Percentiles rank a stretch among this genome's conserved stretches.
Conservation (phyloP, 2,888 invertebrate species). For the Caenorhabditis sp. region DNA sequence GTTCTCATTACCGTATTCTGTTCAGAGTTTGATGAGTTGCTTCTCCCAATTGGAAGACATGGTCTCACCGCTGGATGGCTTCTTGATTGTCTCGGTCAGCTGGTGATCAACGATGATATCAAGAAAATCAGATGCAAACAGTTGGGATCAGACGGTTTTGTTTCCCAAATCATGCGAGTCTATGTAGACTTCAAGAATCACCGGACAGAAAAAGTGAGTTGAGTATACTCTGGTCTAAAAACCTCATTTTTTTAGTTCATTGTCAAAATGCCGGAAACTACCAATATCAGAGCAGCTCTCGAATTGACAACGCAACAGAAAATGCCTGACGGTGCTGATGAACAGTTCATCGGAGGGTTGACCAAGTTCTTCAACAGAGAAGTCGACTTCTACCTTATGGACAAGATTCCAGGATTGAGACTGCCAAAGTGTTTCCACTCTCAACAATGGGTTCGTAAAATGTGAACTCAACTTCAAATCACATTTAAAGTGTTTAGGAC, state of each 20-base stretch:
- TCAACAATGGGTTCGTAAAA: constrained; percentile 57
- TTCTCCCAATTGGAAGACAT: constrained; percentile 61
- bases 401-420: constrained; percentile 60
- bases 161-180: constrained; percentile 70
- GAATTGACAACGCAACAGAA: constrained; percentile 59
- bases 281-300: constrained; percentile 65
- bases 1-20: neutral
- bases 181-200: constrained; percentile 36
- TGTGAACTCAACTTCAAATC: neutral
- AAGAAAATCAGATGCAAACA: constrained; percentile 47
- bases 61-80: constrained; percentile 63
- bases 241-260: constrained; percentile 59
- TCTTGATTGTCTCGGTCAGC: constrained; percentile 33
- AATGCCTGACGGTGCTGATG: constrained; percentile 65
- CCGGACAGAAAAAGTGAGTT: constrained; percentile 52
- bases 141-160: constrained; percentile 68
- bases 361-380: constrained; percentile 69
- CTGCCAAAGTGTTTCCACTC: constrained; percentile 56
- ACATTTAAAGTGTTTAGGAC: constrained; percentile 24
- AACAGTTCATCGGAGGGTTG: constrained; percentile 64
- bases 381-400: constrained; percentile 66
- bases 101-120: constrained; percentile 34
- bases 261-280: constrained; percentile 72
- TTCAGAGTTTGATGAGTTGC: constrained; percentile 42
- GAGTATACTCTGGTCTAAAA: neutral